A percentile compares a stretch with the other conserved stretches of the same genome.
These are phyloP conservation scores for Melieria omissa DNA, from an alignment of 2,888 invertebrate species.

Conservation along the genomic window DNA sequence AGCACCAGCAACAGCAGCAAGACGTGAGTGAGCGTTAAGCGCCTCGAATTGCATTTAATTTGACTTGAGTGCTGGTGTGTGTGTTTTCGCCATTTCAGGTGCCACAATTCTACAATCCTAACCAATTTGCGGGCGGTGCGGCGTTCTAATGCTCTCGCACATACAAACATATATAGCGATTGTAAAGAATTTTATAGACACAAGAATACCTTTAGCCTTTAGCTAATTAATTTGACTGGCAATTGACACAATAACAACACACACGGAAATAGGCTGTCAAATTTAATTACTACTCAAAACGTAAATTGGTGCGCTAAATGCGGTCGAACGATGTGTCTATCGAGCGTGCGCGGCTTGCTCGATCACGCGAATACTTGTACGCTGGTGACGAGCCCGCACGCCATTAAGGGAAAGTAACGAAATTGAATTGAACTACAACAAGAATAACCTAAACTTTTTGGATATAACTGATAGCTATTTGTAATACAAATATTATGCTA, in stretches of 20 bases:
- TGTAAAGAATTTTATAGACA: no score
- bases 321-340: no score
- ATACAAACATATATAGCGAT: background rate
- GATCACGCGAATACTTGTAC: no score
- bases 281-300: no score
- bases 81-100: conserved; percentile 39
- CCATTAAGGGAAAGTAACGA: background rate
- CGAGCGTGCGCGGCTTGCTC: no score
- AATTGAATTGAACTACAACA: background rate
- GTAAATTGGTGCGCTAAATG: no score
- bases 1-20: conserved; percentile 46
- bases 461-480: background rate
- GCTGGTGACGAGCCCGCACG: conserved; percentile 21
- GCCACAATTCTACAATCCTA: conserved; percentile 50
- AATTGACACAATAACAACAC: no score
- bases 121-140: conserved; percentile 44
- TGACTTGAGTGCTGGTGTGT: background rate
- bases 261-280: no score
- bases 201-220: no score
- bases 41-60: background rate
- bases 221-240: no score
- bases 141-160: conserved; percentile 26
- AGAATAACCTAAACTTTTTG: background rate
- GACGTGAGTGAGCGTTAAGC: conserved; percentile 23
- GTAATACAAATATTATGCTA: conserved; percentile 13